phyloP scores from a whole-genome alignment of 2,888 invertebrate genomes.

The Mesorhabditis belari region DNA sequence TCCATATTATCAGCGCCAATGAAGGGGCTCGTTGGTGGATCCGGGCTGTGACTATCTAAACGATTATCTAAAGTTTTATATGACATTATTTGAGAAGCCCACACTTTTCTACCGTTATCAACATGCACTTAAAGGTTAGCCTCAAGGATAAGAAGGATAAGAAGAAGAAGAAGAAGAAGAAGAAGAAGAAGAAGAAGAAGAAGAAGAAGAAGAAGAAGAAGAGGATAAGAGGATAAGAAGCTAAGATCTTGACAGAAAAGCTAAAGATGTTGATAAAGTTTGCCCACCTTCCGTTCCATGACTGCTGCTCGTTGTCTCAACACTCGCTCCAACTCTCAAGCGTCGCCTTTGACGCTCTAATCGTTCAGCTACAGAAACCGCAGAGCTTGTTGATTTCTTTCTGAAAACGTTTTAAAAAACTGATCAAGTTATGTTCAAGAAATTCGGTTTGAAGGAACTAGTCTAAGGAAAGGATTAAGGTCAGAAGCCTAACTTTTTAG shows the following conservation, averaged over 20 bases:
- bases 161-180: slow-evolving; percentile 10
- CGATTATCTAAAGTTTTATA: too few species aligned
- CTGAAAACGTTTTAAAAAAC: slow-evolving; percentile 1
- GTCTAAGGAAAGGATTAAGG: neutral
- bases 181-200: slow-evolving; percentile 2
- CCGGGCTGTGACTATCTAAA: neutral
- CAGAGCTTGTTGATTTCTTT: neutral
- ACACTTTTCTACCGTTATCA: too few species aligned
- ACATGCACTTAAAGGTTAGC: too few species aligned
- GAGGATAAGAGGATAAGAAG: neutral
- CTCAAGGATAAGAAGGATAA: slow-evolving; percentile 1
- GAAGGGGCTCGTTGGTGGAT: neutral
- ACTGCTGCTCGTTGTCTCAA: neutral
- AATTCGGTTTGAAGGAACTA: neutral
- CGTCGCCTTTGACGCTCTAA: slow-evolving; percentile 28
- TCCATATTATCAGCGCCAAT: neutral
- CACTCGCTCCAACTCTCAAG: slow-evolving; percentile 4
- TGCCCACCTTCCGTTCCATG: neutral
- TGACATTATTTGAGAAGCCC: too few species aligned
- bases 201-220: slow-evolving; percentile 5
- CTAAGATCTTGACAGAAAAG: neutral
- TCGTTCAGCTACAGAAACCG: slow-evolving; percentile 7
- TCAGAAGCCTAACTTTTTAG: neutral
- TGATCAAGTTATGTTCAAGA: neutral
- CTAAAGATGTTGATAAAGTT: neutral